phyloP scores from a whole-genome alignment of 1,140 invertebrate species.

The Myzus persicae region DNA sequence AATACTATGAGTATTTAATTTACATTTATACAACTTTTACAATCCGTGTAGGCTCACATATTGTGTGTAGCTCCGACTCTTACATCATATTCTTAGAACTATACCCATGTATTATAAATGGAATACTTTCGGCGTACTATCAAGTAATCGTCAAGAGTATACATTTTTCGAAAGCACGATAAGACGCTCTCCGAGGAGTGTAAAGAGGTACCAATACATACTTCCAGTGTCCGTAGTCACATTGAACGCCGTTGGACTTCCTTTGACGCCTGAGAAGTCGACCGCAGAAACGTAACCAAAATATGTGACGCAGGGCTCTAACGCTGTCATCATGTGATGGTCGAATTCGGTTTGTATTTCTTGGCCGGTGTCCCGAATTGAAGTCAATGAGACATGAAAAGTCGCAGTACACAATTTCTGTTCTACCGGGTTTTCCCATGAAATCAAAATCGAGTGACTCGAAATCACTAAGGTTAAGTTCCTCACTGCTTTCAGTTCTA shows the following conservation, averaged over 20 bases:
- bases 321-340: not conserved
- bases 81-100: too few relatives aligned
- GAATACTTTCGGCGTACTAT: too few relatives aligned
- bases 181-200: too few relatives aligned
- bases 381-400: not conserved
- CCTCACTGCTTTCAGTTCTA: not conserved
- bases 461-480: not conserved
- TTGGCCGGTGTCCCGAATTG: not conserved
- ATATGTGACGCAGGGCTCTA: constrained; percentile 15
- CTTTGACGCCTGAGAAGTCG: not conserved
- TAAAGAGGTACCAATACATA: not conserved
- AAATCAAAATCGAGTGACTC: not conserved
- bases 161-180: too few relatives aligned
- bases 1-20: too few relatives aligned
- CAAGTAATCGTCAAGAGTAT: too few relatives aligned
- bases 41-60: too few relatives aligned
- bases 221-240: not conserved
- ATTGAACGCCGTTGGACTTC: not conserved
- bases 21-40: too few relatives aligned
- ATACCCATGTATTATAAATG: too few relatives aligned
- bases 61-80: too few relatives aligned
- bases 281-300: not conserved
- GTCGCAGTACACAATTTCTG: not conserved
- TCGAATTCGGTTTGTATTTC: not conserved
- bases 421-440: not conserved